A percentile compares a stretch with the other conserved stretches of the same genome.
phyloP scores from a whole-genome alignment of 2,797 vertebrate species.

The Acestrorhynchus altus region DNA sequence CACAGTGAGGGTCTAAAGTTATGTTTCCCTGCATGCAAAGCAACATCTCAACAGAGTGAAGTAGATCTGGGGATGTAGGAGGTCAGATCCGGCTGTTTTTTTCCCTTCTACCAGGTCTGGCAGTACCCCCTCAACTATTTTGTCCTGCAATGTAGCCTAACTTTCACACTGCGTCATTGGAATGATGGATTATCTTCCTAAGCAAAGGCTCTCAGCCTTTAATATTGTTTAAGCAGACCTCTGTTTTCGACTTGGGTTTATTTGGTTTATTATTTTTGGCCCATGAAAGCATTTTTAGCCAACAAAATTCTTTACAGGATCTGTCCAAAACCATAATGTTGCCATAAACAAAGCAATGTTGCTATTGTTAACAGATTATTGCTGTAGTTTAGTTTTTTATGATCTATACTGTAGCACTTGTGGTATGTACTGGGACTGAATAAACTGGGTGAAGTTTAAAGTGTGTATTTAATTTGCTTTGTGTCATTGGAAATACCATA shows the following conservation, averaged over 20 bases:
- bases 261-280: too few relatives aligned
- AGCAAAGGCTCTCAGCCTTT: too few relatives aligned
- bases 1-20: conserved; percentile 30
- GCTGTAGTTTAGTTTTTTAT: not conserved
- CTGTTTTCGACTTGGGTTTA: too few relatives aligned
- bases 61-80: not conserved
- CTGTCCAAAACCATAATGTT: not conserved
- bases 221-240: too few relatives aligned
- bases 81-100: not conserved
- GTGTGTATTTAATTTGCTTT: too few relatives aligned
- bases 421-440: not conserved
- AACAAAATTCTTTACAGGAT: not conserved
- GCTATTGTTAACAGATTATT: not conserved
- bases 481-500: too few relatives aligned
- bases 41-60: not conserved
- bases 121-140: not conserved
- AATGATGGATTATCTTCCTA: not conserved
- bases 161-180: not conserved
- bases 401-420: not conserved
- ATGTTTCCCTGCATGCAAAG: conserved; percentile 7
- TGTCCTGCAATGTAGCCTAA: not conserved
- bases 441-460: not conserved
- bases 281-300: not conserved
- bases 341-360: not conserved
- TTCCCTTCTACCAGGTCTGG: not conserved